These are phyloP conservation scores for Elachura formosa DNA, from an alignment of 2,113 vertebrate species.

Conservation along the genomic window DNA sequence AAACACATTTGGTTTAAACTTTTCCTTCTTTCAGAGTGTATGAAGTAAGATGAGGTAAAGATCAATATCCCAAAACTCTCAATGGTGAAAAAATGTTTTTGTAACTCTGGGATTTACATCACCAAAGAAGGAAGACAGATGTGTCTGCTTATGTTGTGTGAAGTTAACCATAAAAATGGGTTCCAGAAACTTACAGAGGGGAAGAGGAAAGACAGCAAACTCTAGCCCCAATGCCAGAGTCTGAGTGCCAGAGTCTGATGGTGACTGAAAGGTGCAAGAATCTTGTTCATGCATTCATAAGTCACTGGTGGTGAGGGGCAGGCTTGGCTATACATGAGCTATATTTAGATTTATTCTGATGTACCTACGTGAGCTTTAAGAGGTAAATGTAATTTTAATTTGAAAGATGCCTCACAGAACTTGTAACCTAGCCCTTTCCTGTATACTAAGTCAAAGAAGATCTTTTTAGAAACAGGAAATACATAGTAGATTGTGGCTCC, in stretches of 20 bases:
- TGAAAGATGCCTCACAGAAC: not conserved
- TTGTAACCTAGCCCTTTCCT: not conserved
- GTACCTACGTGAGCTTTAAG: not conserved
- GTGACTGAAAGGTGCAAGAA: not conserved
- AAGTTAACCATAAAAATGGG: not conserved
- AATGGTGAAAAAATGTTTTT: not conserved
- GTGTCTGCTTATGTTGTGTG: rapidly evolving
- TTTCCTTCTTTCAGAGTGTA: not conserved
- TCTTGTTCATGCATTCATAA: not conserved
- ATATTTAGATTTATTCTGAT: not conserved
- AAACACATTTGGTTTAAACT: not conserved
- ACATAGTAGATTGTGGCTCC: not conserved
- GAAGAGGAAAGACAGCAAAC: not conserved
- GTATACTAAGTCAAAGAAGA: not conserved
- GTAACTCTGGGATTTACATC: not conserved
- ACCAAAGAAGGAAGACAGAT: not conserved
- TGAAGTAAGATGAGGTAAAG: not conserved
- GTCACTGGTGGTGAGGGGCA: not conserved
- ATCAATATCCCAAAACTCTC: not conserved
- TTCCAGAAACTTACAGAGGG: not conserved
- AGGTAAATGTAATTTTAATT: not conserved
- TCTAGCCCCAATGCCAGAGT: not conserved
- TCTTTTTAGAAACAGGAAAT: not conserved
- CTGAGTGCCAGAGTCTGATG: rapidly evolving
- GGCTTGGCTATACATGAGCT: not conserved